Evolutionary conservation across 2,888 invertebrate genomes (phyloP).

Genomic region (Hypolimnas misippus): DNA sequence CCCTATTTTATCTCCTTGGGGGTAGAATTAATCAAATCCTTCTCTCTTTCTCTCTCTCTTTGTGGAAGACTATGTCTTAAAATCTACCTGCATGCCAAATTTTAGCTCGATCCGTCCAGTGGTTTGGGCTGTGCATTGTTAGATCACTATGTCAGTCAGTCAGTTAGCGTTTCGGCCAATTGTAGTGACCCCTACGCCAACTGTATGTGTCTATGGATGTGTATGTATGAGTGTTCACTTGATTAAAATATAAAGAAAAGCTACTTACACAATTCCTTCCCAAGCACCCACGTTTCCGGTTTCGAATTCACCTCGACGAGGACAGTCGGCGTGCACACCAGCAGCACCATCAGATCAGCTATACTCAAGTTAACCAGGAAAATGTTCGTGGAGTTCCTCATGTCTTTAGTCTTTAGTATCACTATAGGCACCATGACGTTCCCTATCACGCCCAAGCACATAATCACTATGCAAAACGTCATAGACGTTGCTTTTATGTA

Average conservation of each 20-base stretch:
- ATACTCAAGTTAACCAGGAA: conserved; percentile 97
- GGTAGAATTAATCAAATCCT: no score
- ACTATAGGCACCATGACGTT: conserved; percentile 97
- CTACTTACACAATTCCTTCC: conserved; percentile 97
- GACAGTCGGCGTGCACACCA: conserved; percentile 96
- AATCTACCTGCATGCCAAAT: no score
- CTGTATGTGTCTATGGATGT: not conserved
- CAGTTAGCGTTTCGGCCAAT: no score
- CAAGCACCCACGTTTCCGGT: conserved; percentile 96
- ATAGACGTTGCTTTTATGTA: conserved; percentile 95
- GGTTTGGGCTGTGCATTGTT: no score
- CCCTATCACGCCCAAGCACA: conserved; percentile 95
- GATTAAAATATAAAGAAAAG: no score
- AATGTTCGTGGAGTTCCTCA: conserved; percentile 97
- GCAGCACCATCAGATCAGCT: conserved; percentile 94
- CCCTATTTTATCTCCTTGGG: no score
- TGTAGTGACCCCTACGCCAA: no score
- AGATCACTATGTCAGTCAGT: no score
- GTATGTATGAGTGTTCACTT: not conserved
- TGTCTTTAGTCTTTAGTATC: conserved; percentile 95
- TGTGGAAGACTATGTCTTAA: not conserved
- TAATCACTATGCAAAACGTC: conserved; percentile 93
- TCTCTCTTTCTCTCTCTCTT: no score
- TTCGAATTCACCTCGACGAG: conserved; percentile 96
- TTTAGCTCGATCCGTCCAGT: no score